Evolutionary conservation across 2,888 invertebrate species (phyloP).

Genomic region (Schrankia costaestrigalis): DNA sequence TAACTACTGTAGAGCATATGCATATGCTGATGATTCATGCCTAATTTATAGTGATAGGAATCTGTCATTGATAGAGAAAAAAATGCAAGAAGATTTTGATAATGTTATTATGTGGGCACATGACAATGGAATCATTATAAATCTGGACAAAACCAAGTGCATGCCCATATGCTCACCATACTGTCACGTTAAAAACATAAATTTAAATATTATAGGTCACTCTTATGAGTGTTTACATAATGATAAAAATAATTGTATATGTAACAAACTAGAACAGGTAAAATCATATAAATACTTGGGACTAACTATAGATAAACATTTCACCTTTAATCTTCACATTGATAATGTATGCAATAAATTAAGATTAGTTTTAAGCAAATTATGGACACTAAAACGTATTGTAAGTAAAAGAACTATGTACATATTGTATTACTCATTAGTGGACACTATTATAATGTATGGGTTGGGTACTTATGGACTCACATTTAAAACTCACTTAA

Average conservation of each 20-base stretch:
- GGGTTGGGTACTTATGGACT: background rate
- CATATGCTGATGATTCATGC: background rate
- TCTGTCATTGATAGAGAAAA: no score
- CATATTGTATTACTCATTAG: background rate
- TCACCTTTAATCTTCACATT: background rate
- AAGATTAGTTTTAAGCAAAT: background rate
- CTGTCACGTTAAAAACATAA: no score
- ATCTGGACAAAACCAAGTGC: no score
- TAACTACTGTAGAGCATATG: background rate
- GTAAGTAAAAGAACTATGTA: background rate
- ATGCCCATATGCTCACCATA: no score
- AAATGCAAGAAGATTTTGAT: no score
- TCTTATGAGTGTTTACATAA: background rate
- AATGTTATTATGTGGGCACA: no score
- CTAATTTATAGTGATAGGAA: no score
- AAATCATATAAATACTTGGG: background rate
- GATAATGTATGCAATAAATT: background rate
- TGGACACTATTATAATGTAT: background rate
- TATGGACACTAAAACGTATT: background rate
- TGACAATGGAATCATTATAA: no score
- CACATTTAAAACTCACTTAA: no score
- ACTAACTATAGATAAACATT: background rate
- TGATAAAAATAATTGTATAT: background rate
- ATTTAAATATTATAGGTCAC: no score
- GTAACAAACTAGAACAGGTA: background rate